Percentiles rank a stretch among this genome's conserved stretches.
Conservation (phyloP, 2,888 invertebrate species). For the Nephrotoma flavescens region DNA sequence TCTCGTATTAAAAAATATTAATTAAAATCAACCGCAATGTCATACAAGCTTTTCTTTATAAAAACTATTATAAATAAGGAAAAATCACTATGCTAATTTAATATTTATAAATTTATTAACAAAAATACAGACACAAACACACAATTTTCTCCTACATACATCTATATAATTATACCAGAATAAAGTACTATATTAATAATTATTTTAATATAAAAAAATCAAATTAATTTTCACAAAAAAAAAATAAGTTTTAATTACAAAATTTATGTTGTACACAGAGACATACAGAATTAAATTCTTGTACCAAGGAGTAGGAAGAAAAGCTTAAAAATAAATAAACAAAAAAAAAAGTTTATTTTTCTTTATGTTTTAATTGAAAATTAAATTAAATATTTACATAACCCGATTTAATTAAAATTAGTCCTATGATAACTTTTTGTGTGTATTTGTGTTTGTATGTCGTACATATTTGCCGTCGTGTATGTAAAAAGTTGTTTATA, state of each 20-base stretch:
- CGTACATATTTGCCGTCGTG: not conserved
- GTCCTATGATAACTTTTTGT: not conserved
- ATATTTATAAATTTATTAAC: not conserved
- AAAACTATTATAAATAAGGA: not conserved
- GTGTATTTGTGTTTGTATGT: not conserved
- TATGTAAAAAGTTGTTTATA: not conserved
- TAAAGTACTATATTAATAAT: not conserved
- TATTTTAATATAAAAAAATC: not conserved
- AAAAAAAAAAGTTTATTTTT: not conserved
- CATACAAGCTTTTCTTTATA: not conserved
- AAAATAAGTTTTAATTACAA: not conserved
- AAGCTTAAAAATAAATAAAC: not conserved
- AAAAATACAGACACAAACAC: not conserved
- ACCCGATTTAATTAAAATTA: not conserved
- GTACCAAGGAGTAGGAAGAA: not conserved
- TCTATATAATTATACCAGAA: not conserved
- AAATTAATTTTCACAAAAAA: not conserved
- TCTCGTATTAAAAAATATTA: not conserved
- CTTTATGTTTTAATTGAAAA: not conserved
- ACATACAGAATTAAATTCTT: not conserved
- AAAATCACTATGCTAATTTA: not conserved
- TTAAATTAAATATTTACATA: not conserved
- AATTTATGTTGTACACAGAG: not conserved
- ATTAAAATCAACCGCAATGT: not conserved
- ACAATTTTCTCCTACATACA: not conserved